Evolutionary conservation across 2,888 invertebrate genomes (phyloP), one percentile per base, ranked within the genome.

Genomic region (Dorcus hopei): DNA sequence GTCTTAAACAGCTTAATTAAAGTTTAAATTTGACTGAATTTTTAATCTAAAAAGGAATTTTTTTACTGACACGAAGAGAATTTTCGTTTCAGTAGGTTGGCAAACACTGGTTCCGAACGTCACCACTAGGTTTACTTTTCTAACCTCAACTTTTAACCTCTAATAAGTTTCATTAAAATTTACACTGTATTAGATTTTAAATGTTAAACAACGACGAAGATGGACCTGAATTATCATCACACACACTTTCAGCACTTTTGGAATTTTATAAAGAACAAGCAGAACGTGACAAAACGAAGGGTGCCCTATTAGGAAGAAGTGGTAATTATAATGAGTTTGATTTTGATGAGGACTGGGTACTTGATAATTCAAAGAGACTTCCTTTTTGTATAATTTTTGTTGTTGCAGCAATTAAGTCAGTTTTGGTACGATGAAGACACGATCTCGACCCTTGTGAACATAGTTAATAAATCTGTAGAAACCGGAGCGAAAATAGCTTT

Each of bases 351-450:
- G 85, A 93, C 77, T 94, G 93, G 93, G 93, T 93, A 78, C 70
- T 16, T 19, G 16, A 9, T 8, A 0, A 45, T 2, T 11, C 19
- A 49, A 40, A 38, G 38, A 33, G n/a, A 3, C 26, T 6, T 47
- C 14, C 14, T 42, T 43, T 55, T 14, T 48, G 45, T 52, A 43
- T 38, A n/a, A 8, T 4, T 39, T 16, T 50, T 59, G 65, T 69
- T 55, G 62, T 80, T 82, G 7, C 77, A 95, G 96, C 95, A 97
- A 93, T 80, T 97, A 42, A 96, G 96, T 73, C 97, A 97, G 79
- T 97, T 98, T 81, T 98, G 97, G 97, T 98, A 98, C 73, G 88
- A 91, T 71, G 88, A 91, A 42, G 76, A 81, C 3, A 97, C 97
- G 0, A 88, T 92, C 43, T 80, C 84, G 33, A 77, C 77, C 1